Evolutionary conservation across 2,888 invertebrate species (phyloP), one percentile per base, ranked within the genome.

Genomic region (Tetheella fluctuosa): DNA sequence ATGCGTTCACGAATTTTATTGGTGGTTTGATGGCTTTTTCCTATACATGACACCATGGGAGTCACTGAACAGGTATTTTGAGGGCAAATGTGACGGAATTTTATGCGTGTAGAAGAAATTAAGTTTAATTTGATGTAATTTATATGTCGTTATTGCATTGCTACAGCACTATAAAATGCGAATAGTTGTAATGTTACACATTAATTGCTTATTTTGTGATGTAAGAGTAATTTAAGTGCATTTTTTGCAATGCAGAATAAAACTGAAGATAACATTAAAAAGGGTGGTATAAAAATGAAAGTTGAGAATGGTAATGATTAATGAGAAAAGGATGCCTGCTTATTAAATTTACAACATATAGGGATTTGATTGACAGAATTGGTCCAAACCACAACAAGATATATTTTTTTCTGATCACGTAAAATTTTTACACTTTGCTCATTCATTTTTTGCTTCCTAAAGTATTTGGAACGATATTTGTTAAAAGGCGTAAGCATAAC

Each of bases 1-100:
- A 64, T 73, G 73, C 69, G 71, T 72, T 66, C 66, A 37, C 42
- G 73, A 73, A 79, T 75, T 69, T 73, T 74, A 72, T 66, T 61
- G 61, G 58, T 62, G 53, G 54, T 59, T 59, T 71, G 71, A 70
- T 67, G 64, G 52, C 53, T 62, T 57, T 59, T 62, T 52, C 52
- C 56, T 54, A 55, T 7, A 54, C 59, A 54, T 63, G 7, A 48
- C 76, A 61, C 69, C 48, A 67, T 75, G 73, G 74, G 73, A 65
- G 73, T 61, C 48, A 48, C 20, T 39, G 42, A 23, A 52, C 54
- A 58, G 58, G 63, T 23, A 65, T 68, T 52, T 53, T 54, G 42
- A 17, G 58, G 62, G 7, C 53, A 62, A 60, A 71, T 66, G 55
- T 54, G 54, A 65, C 25, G 63, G 64, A 61, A 74, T 73, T 62